Conservation (phyloP, 2,113 vertebrate genomes). For the Acanthisitta chloris region DNA sequence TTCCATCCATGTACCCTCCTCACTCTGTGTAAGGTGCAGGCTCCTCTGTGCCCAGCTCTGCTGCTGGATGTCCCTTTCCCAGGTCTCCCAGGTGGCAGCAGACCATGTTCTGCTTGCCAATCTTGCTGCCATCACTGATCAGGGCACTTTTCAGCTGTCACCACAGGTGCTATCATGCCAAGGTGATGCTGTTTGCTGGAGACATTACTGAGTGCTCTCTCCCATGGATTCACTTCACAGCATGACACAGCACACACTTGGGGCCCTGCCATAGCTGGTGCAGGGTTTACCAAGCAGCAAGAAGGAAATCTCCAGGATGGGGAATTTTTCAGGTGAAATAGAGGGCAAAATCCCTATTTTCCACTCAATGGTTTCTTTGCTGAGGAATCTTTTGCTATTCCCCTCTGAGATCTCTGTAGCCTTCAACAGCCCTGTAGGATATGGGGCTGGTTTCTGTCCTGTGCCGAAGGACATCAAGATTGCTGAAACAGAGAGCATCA, state of each 20-base stretch:
- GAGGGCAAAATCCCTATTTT: not conserved
- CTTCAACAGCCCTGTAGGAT: not conserved
- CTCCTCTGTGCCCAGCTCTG: not conserved
- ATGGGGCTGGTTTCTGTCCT: not conserved
- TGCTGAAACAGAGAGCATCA: not conserved
- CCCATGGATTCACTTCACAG: not conserved
- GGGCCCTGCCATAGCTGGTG: not conserved
- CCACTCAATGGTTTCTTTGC: not conserved
- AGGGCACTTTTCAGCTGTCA: not conserved
- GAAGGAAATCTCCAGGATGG: not conserved
- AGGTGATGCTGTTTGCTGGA: accelerated
- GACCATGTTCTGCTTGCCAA: not conserved
- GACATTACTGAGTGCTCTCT: not conserved
- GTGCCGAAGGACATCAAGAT: accelerated
- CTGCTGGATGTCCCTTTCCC: not conserved
- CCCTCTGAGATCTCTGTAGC: not conserved
- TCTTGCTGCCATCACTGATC: not conserved
- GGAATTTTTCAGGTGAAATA: not conserved
- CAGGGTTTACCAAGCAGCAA: not conserved
- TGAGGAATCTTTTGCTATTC: not conserved
- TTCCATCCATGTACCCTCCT: not conserved
- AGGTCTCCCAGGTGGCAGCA: no score
- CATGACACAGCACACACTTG: accelerated
- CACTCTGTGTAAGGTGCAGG: accelerated
- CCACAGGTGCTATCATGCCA: not conserved